Base-by-base conservation (phyloP, 2,113 vertebrate genomes). In the Mirza zaza region DNA sequence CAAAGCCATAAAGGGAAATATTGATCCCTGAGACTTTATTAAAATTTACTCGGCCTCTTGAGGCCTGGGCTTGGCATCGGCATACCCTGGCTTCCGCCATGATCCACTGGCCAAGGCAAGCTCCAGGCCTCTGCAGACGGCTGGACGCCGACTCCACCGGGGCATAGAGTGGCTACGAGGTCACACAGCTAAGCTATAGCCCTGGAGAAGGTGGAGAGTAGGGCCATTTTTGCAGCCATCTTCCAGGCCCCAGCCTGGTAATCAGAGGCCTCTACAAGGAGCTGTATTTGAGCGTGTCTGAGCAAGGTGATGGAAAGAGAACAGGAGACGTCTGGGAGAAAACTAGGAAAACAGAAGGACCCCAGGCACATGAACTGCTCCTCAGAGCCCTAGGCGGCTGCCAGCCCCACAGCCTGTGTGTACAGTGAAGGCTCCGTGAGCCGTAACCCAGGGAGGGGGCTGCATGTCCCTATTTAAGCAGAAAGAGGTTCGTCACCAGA, bases 21-120 rank as follows among this genome's bases (percentile, higher is more conserved):
- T 1, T 3, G 25, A 32, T n/a, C 1, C 27, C 32, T 8, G 11
- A 71, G 34, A 21, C 48, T 70, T 32, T 36, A 20, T 15, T 42
- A 52, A 18, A 27, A 48, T 15, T 27, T 0, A 8, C 6, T 0
- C 23, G 3, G 14, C 14, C 29, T 25, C 50, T 7, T 14, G 57
- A 21, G 29, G 77, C 90, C 18, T 9, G 3, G 15, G 12, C 87
- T 57, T 8, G 20, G 0, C 32, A 11, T n/a, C 5, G 32, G 42
- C 8, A 11, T 23, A 1, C 27, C 29, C 0, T 45, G 0, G 32
- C 39, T 15, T 32, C n/a, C 0, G 15, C 13, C 34, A 0, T 1
- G 4, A 10, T 7, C 32, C 5, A 0, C 14, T 8, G 68, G 20
- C 48, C 63, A 21, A 4, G 8, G 36, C 5, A 1, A 11, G 59